Base-by-base conservation (phyloP, 2,888 invertebrate genomes). In the Cacoxenus indagator region DNA sequence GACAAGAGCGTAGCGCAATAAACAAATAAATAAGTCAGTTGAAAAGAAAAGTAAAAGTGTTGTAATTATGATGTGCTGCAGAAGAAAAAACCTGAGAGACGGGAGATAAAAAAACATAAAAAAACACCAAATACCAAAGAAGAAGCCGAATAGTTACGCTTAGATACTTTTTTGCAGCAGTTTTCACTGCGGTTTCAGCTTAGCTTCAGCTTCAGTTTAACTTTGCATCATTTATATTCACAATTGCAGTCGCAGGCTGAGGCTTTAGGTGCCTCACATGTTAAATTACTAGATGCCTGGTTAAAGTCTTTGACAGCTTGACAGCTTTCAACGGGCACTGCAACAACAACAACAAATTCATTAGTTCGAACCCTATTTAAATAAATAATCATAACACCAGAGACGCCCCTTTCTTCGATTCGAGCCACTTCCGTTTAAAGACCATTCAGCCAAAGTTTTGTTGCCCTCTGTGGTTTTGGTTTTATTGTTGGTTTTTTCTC, bases 41-140 rank as follows among this genome's bases (percentile, higher is more conserved):
- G 22, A 62, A 26, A 55, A 62, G 31, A 62, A 62, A 62, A 62
- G 43, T 45, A 62, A 62, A 62, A 62, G 61, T 62, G 45, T 62
- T 62, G 61, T 45, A 62, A 62, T 62, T 59, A 59, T 59, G 59
- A 31, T 31, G 59, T 31, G 19, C 48, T 17, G 22, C 17, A 22
- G 51, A 51, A 51, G 11, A 22, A 51, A 51, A 8, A 51, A 19
- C 9, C 22, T 8, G 37, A 37, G 5, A 37, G 37, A 51, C 51
- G 9, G 17, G 22, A 51, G 19, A 51, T 4, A n/a, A 48, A 48
- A 4, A 19, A 22, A 6, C 51, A 51, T 5, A 17, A 14, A 37
- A 14, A 22, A 55, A 14, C 55, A 17, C 24, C 55, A 55, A 55
- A 9, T 9, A 26, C 19, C 19, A 24, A 4, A 24, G 55, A 11